phyloP scores from a whole-genome alignment of 2,797 vertebrate genomes.

The Lateolabrax maculatus region DNA sequence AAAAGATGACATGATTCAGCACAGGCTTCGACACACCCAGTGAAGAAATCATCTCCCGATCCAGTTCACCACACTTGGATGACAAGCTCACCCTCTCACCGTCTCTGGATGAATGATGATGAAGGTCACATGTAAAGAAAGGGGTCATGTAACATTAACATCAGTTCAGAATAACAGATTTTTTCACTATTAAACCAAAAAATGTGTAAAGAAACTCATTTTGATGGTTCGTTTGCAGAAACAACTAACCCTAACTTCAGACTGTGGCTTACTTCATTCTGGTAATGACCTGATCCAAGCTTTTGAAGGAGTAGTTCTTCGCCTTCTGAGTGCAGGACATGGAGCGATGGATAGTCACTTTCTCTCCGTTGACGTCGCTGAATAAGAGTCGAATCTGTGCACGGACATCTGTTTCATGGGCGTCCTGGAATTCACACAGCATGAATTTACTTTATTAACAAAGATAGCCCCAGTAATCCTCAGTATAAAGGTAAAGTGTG shows the following conservation, averaged over 20 bases:
- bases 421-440: slow-evolving; percentile 77
- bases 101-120: slow-evolving; percentile 80
- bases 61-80: slow-evolving; percentile 96
- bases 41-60: slow-evolving; percentile 95
- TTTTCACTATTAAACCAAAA: not conserved
- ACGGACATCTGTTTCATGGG: slow-evolving; percentile 94
- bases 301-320: slow-evolving; percentile 93
- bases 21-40: slow-evolving; percentile 96
- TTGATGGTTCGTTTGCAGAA: too few relatives aligned
- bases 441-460: slow-evolving; percentile 17
- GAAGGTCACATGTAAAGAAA: not conserved
- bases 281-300: slow-evolving; percentile 94
- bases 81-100: slow-evolving; percentile 93
- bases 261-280: slow-evolving; percentile 88
- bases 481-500: not conserved
- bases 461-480: not conserved
- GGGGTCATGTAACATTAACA: not conserved
- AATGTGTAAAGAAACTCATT: not conserved
- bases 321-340: slow-evolving; percentile 96
- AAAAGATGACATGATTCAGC: slow-evolving; percentile 97
- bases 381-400: slow-evolving; percentile 96
- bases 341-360: slow-evolving; percentile 92
- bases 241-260: too few relatives aligned
- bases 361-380: slow-evolving; percentile 90
- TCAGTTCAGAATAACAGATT: not conserved